Evolutionary conservation across 2,113 vertebrate genomes (phyloP).

Genomic region (Cyprinodon variegatus): DNA sequence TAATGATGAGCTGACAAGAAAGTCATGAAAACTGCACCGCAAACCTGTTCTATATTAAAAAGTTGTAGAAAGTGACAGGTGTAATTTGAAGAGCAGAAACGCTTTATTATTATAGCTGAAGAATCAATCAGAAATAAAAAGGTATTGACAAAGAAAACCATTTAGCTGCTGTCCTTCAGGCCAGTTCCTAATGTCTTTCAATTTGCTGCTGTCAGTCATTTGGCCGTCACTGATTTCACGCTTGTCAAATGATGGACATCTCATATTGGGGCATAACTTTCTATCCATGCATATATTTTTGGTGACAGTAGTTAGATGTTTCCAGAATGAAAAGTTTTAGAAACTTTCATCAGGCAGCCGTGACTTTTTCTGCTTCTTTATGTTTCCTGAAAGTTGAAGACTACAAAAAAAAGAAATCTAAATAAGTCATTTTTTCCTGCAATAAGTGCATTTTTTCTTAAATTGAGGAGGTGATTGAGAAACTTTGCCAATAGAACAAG

Average conservation of each 20-base stretch:
- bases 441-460: no score
- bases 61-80: slow-evolving; percentile 16
- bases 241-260: slow-evolving; percentile 55
- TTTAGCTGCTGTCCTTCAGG: slow-evolving; percentile 60
- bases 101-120: slow-evolving; percentile 31
- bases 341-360: no score
- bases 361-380: no score
- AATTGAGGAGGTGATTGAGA: no score
- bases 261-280: slow-evolving; percentile 28
- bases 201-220: slow-evolving; percentile 67
- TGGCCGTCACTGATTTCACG: slow-evolving; percentile 33
- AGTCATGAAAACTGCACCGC: slow-evolving; percentile 30
- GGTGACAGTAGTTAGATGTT: no score
- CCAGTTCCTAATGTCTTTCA: slow-evolving; percentile 44
- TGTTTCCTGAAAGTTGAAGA: no score
- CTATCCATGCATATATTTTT: neutral
- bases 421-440: no score
- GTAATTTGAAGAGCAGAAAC: slow-evolving; percentile 20
- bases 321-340: no score
- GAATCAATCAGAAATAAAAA: slow-evolving; percentile 11
- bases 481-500: no score
- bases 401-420: no score
- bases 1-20: slow-evolving; percentile 26
- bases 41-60: slow-evolving; percentile 9
- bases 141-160: slow-evolving; percentile 27